A percentile compares a stretch with the other conserved stretches of the same genome.
These are phyloP conservation scores for Macrosteles quadrilineatus DNA, from an alignment of 1,140 invertebrate species.

Conservation along the genomic window DNA sequence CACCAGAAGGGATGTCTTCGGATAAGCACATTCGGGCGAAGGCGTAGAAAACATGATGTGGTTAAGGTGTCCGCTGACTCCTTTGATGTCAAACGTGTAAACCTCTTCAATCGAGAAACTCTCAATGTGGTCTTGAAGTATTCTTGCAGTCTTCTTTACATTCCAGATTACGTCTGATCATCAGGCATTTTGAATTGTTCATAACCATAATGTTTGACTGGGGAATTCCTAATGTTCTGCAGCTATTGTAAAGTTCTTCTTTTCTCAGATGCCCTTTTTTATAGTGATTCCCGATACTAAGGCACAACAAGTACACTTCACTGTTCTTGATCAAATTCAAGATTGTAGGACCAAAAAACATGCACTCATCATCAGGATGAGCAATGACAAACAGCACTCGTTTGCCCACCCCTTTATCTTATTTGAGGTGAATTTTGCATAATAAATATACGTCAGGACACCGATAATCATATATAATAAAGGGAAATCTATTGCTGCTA, in stretches of 20 bases:
- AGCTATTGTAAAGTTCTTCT: conserved; percentile 77
- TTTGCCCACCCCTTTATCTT: conserved; percentile 4
- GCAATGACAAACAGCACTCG: conserved; percentile 83
- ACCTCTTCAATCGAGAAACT: conserved; percentile 76
- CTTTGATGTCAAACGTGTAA: conserved; percentile 89
- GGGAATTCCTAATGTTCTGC: conserved; percentile 73
- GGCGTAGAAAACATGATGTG: conserved; percentile 80
- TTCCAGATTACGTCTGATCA: conserved; percentile 72
- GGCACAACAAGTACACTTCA: conserved; percentile 77
- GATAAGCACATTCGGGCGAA: conserved; percentile 73
- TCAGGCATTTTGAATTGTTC: conserved; percentile 73
- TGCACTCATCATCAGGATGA: conserved; percentile 97
- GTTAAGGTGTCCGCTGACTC: conserved; percentile 88
- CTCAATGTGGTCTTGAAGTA: conserved; percentile 72
- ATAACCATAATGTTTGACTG: conserved; percentile 69
- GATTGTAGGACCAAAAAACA: conserved; percentile 96
- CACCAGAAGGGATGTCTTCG: conserved; percentile 71
- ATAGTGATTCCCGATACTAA: conserved; percentile 79
- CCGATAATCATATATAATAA: too few species aligned
- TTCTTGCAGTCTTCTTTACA: conserved; percentile 67
- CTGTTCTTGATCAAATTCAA: conserved; percentile 63
- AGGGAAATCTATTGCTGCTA: too few species aligned
- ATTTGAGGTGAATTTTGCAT: too few species aligned
- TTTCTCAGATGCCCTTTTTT: conserved; percentile 67
- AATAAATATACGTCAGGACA: too few species aligned